A percentile compares a stretch with the other conserved stretches of the same genome.
Evolutionary conservation across 2,797 vertebrate species (phyloP).

Genomic region (Antennarius maculatus): DNA sequence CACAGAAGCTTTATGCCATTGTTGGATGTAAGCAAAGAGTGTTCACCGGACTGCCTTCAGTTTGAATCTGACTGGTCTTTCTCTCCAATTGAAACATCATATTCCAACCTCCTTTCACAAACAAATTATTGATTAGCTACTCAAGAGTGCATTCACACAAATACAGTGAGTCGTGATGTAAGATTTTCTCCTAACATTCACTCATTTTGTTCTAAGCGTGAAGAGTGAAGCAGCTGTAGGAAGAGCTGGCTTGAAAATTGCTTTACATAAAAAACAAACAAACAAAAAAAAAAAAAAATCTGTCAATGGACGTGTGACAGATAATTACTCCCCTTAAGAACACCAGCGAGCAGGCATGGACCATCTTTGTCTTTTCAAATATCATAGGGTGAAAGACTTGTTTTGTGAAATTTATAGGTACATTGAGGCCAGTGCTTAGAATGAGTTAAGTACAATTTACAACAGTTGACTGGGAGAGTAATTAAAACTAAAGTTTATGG

Average conservation of each 20-base stretch:
- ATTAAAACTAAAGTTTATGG: constrained; percentile 47
- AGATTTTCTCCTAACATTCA: constrained; percentile 17
- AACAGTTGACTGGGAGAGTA: constrained; percentile 37
- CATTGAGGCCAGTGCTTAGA: constrained; percentile 17
- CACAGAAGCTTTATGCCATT: constrained; percentile 3
- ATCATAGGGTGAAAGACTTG: constrained; percentile 43
- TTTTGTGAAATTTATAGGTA: constrained; percentile 39
- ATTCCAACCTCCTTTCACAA: constrained; percentile 18
- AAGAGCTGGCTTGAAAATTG: constrained; percentile 25
- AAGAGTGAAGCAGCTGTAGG: constrained; percentile 5
- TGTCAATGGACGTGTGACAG: constrained; percentile 30
- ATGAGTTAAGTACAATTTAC: constrained; percentile 28
- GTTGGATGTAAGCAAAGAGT: constrained; percentile 13
- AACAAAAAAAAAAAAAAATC: constrained; percentile 5
- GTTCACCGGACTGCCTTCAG: constrained; percentile 6
- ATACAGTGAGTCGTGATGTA: constrained; percentile 42
- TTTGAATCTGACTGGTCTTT: constrained; percentile 19
- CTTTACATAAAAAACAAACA: constrained; percentile 23
- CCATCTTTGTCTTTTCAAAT: constrained; percentile 42
- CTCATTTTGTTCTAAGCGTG: constrained; percentile 10
- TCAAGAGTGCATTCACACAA: constrained; percentile 22
- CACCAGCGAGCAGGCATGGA: neutral
- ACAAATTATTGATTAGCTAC: constrained; percentile 24
- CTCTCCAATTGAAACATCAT: constrained; percentile 19
- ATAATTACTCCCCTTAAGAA: constrained; percentile 32